A percentile compares a stretch with the other conserved stretches of the same genome.
Conservation (phyloP, 2,797 vertebrate species). For the Scarus forsteni region DNA sequence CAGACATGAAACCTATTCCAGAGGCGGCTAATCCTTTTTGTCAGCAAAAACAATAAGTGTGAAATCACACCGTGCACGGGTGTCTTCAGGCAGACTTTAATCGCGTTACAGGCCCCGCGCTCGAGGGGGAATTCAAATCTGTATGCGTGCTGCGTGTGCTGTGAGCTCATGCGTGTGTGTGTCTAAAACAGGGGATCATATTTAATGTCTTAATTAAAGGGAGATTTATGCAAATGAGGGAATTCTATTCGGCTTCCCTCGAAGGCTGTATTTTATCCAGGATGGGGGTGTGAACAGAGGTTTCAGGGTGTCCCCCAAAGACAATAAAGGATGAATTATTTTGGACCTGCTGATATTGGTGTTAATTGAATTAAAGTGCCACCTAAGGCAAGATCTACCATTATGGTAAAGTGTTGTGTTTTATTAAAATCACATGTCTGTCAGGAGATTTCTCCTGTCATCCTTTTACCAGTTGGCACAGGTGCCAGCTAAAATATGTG, state of each 20-base stretch:
- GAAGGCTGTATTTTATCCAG: slow-evolving; percentile 39
- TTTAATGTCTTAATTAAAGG: slow-evolving; percentile 80
- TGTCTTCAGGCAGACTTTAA: slow-evolving; percentile 74
- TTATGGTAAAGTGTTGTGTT: slow-evolving; percentile 6
- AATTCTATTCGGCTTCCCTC: slow-evolving; percentile 45
- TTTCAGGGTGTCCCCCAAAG: slow-evolving; percentile 43
- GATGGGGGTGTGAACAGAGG: slow-evolving; percentile 33
- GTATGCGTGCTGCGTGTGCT: slow-evolving; percentile 26
- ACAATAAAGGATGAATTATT: slow-evolving; percentile 26
- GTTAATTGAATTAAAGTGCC: slow-evolving; percentile 68
- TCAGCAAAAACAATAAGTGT: slow-evolving; percentile 77
- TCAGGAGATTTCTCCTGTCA: slow-evolving; percentile 1
- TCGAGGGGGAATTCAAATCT: slow-evolving; percentile 40
- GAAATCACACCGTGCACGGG: slow-evolving; percentile 65
- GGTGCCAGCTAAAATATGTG: neutral
- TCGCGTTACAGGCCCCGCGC: slow-evolving; percentile 67
- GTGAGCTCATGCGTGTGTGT: slow-evolving; percentile 31
- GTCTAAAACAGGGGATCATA: slow-evolving; percentile 51
- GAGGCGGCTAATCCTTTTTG: slow-evolving; percentile 67
- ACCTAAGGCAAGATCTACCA: slow-evolving; percentile 19
- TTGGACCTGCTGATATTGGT: slow-evolving; percentile 33
- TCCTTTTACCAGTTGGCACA: neutral
- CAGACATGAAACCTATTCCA: slow-evolving; percentile 17
- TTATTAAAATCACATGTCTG: slow-evolving; percentile 29
- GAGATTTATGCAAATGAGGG: slow-evolving; percentile 71